These are phyloP conservation scores for Tadarida brasiliensis DNA, from an alignment of 2,797 vertebrate species.

Conservation along the genomic window DNA sequence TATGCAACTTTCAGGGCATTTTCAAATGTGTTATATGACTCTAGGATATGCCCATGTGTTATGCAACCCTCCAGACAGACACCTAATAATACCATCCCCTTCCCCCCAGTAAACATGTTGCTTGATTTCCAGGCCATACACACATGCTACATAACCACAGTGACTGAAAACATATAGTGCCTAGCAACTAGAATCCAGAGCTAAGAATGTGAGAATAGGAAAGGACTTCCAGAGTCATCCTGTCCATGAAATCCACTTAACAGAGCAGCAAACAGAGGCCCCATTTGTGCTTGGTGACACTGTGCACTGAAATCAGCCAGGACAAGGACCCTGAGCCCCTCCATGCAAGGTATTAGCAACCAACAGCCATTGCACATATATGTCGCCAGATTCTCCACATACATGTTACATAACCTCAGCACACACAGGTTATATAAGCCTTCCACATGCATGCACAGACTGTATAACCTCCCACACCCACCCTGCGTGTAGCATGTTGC, in stretches of 20 bases:
- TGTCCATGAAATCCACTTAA: not conserved
- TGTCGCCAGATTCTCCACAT: conserved; percentile 66
- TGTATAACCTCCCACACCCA: conserved; percentile 68
- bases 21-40: not conserved
- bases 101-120: not conserved
- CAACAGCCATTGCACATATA: conserved; percentile 48
- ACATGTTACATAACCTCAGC: conserved; percentile 73
- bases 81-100: not conserved
- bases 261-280: not conserved
- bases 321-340: not conserved
- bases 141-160: not conserved
- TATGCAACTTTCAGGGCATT: conserved; percentile 5
- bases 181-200: not conserved
- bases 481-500: not conserved
- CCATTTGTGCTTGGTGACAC: not conserved
- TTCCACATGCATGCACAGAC: conserved; percentile 54
- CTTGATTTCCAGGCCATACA: conserved; percentile 14
- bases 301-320: not conserved
- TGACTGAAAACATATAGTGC: not conserved
- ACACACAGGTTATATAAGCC: conserved; percentile 77
- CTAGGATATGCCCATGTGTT: not conserved
- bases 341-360: not conserved
- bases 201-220: not conserved
- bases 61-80: not conserved
- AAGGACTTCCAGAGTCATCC: not conserved